Evolutionary conservation across 1,140 invertebrate species (phyloP), one percentile per base, ranked within the genome.

Genomic region (Drosophila lowei): DNA sequence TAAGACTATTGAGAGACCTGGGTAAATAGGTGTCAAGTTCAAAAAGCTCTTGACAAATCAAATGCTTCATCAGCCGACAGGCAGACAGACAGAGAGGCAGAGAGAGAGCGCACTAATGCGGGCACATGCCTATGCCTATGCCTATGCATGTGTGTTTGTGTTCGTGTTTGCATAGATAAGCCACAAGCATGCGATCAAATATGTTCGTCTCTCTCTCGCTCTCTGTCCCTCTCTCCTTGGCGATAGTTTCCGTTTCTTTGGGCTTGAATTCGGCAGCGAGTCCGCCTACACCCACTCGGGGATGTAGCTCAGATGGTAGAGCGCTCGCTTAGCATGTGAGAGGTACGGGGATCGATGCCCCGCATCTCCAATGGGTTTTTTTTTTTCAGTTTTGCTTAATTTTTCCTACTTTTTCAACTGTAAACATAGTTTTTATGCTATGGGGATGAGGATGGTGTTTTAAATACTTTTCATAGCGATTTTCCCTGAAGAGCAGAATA

Each of bases 251-350:
- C 18, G 25, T 34, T 73, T 11, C 9, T 42, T 58, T 64, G 34
- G 15, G 0, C 28, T 53, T 57, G 9, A 3, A 25, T 53, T 72
- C 15, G 28, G 38, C 38, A 13, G 34, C 18, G 15, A 2, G 15
- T 11, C 42, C n/a, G 2, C 13, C 3, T 23, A 3, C 23, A 23
- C 23, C 23, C 16, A 65, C 41, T 41, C 48, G 90, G 85, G 83
- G 86, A 90, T 90, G 94, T 95, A 95, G 94, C 95, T 95, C 94
- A 95, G 93, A 94, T 95, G 94, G 94, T 95, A 95, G 95, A 95
- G 95, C 95, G 94, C 94, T 95, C 94, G 94, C 94, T 95, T 95
- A 95, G 94, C 94, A 95, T 95, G 94, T 93, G 94, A 95, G 94
- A 95, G 94, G 94, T 95, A 95, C 94, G 93, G 93, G 94, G 94